These are phyloP conservation scores for Diuraphis noxia DNA, from an alignment of 1,140 invertebrate species.

Conservation along the genomic window DNA sequence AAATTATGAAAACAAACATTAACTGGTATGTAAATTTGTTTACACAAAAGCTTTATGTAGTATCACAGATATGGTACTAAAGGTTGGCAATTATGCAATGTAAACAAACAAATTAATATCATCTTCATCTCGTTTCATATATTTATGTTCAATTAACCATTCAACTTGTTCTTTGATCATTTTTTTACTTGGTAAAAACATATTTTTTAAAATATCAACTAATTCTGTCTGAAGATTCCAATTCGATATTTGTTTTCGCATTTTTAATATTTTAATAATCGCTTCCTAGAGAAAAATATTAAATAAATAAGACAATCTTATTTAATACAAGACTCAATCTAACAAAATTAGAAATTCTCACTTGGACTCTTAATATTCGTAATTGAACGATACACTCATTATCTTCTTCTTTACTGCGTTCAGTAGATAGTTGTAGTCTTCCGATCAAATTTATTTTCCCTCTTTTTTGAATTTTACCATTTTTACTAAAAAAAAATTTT, in stretches of 20 bases:
- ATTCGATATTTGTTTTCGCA: constrained; percentile 92
- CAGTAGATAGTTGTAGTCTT: constrained; percentile 89
- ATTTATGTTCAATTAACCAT: constrained; percentile 98
- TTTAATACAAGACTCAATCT: constrained; percentile 55
- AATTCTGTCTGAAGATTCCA: constrained; percentile 94
- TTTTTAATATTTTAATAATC: constrained; percentile 99
- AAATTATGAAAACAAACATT: constrained; percentile 40
- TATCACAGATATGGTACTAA: constrained; percentile 45
- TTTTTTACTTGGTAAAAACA: constrained; percentile 98
- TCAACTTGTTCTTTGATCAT: constrained; percentile 99
- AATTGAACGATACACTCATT: constrained; percentile 97
- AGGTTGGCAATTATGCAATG: constrained; percentile 75
- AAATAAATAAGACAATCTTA: not conserved
- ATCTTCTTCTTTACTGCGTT: constrained; percentile 93
- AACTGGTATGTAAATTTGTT: constrained; percentile 25
- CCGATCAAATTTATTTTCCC: constrained; percentile 96
- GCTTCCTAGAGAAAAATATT: constrained; percentile 74
- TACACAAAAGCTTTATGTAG: constrained; percentile 42
- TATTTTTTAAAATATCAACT: constrained; percentile 97
- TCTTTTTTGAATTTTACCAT: constrained; percentile 88
- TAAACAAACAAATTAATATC: constrained; percentile 99
- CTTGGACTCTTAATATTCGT: constrained; percentile 84
- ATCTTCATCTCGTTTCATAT: constrained; percentile 93
- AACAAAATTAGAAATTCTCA: constrained; percentile 58
- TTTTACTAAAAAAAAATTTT: constrained; percentile 86